Percentiles rank a stretch among this genome's conserved stretches.
Evolutionary conservation across 2,797 vertebrate genomes (phyloP).

Genomic region (Neosilurus mollespiculum): DNA sequence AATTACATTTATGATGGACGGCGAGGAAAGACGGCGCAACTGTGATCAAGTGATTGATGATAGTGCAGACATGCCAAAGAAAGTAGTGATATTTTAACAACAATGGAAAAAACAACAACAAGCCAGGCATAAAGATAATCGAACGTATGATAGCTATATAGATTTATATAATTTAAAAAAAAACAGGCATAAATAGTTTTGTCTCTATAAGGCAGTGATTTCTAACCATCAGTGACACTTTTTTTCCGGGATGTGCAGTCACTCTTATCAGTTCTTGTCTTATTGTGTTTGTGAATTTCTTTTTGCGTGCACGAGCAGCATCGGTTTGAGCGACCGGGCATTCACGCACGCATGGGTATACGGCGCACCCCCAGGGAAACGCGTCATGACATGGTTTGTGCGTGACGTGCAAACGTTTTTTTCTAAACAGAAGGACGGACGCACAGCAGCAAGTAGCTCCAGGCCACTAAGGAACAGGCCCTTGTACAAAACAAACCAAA

Average conservation of each 20-base stretch:
- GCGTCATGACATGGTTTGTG: conserved; percentile 47
- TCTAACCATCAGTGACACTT: neutral
- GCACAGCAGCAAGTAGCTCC: conserved; percentile 56
- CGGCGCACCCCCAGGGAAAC: too few species aligned
- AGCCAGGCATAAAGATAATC: neutral
- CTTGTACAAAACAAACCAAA: conserved; percentile 43
- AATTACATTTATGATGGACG: neutral
- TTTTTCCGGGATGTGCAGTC: conserved; percentile 6
- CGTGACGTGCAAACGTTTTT: conserved; percentile 51
- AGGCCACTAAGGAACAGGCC: conserved; percentile 19
- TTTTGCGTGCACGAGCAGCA: neutral
- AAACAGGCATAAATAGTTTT: conserved; percentile 55
- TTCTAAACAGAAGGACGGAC: conserved; percentile 54
- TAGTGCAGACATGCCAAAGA: neutral
- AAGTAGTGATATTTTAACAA: neutral
- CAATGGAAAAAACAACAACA: neutral
- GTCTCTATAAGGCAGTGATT: conserved; percentile 37
- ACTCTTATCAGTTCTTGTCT: neutral
- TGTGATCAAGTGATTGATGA: neutral
- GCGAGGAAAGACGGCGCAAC: neutral
- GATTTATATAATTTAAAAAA: conserved; percentile 34
- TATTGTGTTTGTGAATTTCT: neutral
- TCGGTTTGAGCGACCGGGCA: neutral
- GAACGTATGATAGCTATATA: conserved; percentile 37
- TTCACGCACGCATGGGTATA: neutral